A percentile compares a stretch with the other conserved stretches of the same genome.
Evolutionary conservation across 2,797 vertebrate genomes (phyloP).

Genomic region (Corythornis leucogaster): DNA sequence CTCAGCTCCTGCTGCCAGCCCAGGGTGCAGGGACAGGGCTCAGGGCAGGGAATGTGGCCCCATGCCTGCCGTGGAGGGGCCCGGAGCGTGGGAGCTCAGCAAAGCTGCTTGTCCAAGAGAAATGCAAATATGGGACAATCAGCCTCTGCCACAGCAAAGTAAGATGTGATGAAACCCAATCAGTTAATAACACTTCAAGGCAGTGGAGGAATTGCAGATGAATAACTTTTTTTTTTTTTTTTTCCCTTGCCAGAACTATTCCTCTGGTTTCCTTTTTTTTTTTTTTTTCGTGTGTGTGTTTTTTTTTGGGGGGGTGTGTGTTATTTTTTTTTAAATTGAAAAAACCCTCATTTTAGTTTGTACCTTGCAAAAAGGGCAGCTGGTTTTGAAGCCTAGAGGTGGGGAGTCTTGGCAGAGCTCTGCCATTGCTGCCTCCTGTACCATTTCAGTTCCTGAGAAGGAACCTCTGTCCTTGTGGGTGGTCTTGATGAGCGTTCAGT

Average conservation of each 20-base stretch:
- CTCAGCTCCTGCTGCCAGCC: neutral
- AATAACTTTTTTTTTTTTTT: neutral
- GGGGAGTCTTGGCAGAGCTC: neutral
- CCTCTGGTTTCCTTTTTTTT: neutral
- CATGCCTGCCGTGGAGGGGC: accelerated
- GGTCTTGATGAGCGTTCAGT: neutral
- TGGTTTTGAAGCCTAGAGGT: neutral
- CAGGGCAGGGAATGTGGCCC: neutral
- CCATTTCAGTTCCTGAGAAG: accelerated
- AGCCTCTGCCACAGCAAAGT: neutral
- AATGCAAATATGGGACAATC: conserved; percentile 52
- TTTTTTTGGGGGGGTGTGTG: too few species aligned
- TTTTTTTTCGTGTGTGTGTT: too few species aligned
- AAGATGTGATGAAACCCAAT: conserved; percentile 48
- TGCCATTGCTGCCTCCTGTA: neutral
- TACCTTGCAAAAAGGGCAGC: neutral
- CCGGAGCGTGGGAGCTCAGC: accelerated
- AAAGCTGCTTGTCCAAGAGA: neutral
- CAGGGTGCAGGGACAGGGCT: accelerated
- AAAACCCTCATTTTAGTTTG: accelerated
- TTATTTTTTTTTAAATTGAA: neutral
- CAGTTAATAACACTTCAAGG: conserved; percentile 44
- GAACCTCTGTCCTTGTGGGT: neutral
- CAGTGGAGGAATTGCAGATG: conserved; percentile 28
- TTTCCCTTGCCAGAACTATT: neutral